Evolutionary conservation across 2,113 vertebrate species (phyloP), one percentile per base, ranked within the genome.

Genomic region (Gulo gulo): DNA sequence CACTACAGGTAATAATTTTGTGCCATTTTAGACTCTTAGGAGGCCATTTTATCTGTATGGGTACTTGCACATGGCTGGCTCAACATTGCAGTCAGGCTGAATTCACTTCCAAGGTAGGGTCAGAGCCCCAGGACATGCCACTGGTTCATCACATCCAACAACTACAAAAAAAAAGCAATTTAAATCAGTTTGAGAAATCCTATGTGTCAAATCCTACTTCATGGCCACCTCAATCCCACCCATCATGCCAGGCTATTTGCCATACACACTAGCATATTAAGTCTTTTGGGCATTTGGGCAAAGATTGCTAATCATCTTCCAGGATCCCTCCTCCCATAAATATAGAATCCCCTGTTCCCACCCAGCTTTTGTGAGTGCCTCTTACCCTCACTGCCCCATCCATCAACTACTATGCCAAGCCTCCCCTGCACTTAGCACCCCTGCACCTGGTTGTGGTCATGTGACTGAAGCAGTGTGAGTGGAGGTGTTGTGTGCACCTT

Each of bases 371-470:
- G 12, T 52, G 8, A 55, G 10, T 4, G 8, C 2, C 50, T 12
- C 10, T 78, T 5, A 18, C 1, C 0, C 1, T 0, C 6, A n/a
- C 2, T 91, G 34, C 6, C 6, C 42, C 1, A 10, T 13, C n/a
- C 7, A n/a, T 29, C 34, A 89, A 21, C 69, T 59, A 14, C 10
- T 67, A 12, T 23, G 83, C 39, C 57, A 36, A 96, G 20, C n/a
- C 7, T 82, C 3, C 29, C 29, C 81, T n/a, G 18, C 13, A 50
- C 52, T 23, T 31, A 21, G 2, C 59, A 61, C 1, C 34, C 29
- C 76, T n/a, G 18, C 13, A 36, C 52, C 29, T n/a, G 34, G 4
- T 14, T 24, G 14, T 76, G 24, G n/a, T 52, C 87, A 39, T 24
- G 4, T 92, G 42, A 39, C 36, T 18, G 20, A 50, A 20, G 8